Base-by-base conservation (phyloP, 2,113 vertebrate genomes). In the Aramus guarauna region DNA sequence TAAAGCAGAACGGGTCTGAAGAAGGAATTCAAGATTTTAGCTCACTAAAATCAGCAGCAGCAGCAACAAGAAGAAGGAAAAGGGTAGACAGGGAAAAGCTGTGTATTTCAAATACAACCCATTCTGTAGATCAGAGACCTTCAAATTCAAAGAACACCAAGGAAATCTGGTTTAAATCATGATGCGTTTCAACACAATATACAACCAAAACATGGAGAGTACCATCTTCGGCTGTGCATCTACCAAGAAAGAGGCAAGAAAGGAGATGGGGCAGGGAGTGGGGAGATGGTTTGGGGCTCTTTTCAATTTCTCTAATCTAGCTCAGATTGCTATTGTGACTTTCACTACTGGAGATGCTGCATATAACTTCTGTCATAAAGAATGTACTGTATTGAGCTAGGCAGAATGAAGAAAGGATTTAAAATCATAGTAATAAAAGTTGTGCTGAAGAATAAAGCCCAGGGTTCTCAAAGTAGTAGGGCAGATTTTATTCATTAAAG, bases 211-310 rank as follows among this genome's bases (percentile, higher is more conserved):
- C 24, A 39, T 5, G 5, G 7, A 45, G 16, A 45, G 18, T 32
- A n/a, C 11, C 11, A 4, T 26, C n/a, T 63, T 67, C 53, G 45
- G 5, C 45, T 56, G 9, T 52, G 12, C n/a, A 36, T 69, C 50
- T 36, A 36, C 22, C 60, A 77, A 64, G 48, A 60, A 71, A 26
- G 26, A 50, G 21, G 16, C 5, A 21, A n/a, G 56, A 69, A 12
- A 18, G 27, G 36, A 87, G 32, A 53, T 0, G 0, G 16, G 9
- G 5, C 1, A 1, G 10, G 37, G 43, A 76, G 10, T 6, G 9
- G 17, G 26, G 62, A 29, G 14, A 20, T 1, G 2, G 8, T 72
- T 67, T 75, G 10, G 36, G 41, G 5, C 9, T 56, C 21, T 85
- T 52, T 62, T 27, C 6, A 1, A 2, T 73, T 91, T 64, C 26